These are phyloP conservation scores for Eurystomus glaucurus DNA, from an alignment of 2,797 vertebrate genomes.

Conservation along the genomic window DNA sequence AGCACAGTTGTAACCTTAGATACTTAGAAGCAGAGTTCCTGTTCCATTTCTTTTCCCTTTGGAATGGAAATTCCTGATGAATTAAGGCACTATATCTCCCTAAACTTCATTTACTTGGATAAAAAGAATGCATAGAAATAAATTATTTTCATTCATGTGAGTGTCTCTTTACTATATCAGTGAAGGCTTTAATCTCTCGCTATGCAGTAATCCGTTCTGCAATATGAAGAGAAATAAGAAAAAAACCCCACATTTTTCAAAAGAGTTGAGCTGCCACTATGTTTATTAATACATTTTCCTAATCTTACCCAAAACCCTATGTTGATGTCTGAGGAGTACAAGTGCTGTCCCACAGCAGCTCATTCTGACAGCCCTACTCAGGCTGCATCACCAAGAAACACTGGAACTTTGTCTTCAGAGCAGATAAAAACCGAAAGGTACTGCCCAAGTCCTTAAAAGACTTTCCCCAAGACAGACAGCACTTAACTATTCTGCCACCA, in stretches of 20 bases:
- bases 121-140: not conserved
- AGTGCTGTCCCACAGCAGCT: not conserved
- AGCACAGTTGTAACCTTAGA: conserved; percentile 1
- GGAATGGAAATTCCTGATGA: not conserved
- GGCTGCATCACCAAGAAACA: not conserved
- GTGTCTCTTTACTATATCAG: not conserved
- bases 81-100: not conserved
- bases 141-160: not conserved
- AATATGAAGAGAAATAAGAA: not conserved
- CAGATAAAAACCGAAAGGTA: not conserved
- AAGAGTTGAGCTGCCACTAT: not conserved
- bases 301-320: not conserved
- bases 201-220: not conserved
- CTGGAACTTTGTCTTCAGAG: not conserved
- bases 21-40: not conserved
- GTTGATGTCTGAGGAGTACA: not conserved
- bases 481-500: not conserved
- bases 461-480: not conserved
- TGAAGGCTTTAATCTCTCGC: not conserved
- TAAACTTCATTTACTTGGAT: conserved; percentile 20
- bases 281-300: not conserved
- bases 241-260: not conserved
- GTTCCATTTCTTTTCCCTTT: not conserved
- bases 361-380: not conserved
- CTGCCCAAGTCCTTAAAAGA: not conserved